Percentiles rank a stretch among this genome's conserved stretches.
phyloP scores from a whole-genome alignment of 2,797 vertebrate species.

The Champsocephalus gunnari region DNA sequence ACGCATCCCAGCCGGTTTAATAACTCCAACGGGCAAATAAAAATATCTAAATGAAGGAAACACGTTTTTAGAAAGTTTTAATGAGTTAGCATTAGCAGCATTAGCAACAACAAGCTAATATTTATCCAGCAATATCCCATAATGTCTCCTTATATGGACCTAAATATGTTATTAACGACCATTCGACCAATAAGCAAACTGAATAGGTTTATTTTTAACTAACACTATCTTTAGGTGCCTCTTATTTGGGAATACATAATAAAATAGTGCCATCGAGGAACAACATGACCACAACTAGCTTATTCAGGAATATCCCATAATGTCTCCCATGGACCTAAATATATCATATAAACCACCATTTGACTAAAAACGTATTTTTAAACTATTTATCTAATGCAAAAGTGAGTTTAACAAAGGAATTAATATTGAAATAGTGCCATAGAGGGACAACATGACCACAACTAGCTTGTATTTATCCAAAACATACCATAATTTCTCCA shows the following conservation, averaged over 20 bases:
- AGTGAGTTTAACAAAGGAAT: no score
- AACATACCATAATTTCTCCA: no score
- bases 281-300: no score
- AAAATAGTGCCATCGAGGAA: not conserved
- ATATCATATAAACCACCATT: no score
- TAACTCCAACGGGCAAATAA: not conserved
- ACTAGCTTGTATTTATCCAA: no score
- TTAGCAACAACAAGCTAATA: not conserved
- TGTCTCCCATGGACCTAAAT: no score
- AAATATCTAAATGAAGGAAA: not conserved
- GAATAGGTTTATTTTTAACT: no score
- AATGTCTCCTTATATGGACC: not conserved
- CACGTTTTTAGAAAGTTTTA: not conserved
- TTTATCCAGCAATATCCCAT: not conserved
- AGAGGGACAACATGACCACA: no score
- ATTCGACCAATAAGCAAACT: not conserved
- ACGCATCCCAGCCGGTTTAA: not conserved
- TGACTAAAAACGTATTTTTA: no score
- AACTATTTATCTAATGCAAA: no score
- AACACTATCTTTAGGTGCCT: not conserved
- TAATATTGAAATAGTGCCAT: no score
- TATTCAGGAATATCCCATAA: no score
- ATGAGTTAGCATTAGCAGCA: not conserved
- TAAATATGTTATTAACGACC: not conserved
- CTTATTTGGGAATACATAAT: not conserved